Percentiles rank a stretch among this genome's conserved stretches.
phyloP scores from a whole-genome alignment of 2,888 invertebrate genomes.

The Caenorhabditis parvicauda region DNA sequence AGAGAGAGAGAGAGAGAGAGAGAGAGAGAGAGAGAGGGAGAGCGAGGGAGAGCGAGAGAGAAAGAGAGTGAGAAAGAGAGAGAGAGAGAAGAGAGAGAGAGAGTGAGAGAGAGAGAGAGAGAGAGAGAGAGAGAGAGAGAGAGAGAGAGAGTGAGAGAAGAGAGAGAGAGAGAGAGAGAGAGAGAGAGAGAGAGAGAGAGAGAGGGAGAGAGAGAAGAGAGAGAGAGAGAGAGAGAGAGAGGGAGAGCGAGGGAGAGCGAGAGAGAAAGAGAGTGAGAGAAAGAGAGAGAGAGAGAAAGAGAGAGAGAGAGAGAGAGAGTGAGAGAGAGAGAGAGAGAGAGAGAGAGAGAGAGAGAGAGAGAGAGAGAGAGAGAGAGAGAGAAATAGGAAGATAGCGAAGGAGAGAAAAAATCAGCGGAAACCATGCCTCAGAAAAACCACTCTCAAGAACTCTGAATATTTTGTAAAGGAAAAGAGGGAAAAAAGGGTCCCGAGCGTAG shows the following conservation, averaged over 20 bases:
- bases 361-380: too few species aligned
- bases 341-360: too few species aligned
- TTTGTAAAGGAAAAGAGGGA: too few species aligned
- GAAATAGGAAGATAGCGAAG: too few species aligned
- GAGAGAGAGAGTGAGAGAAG: background rate
- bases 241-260: background rate
- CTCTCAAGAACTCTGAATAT: too few species aligned
- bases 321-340: too few species aligned
- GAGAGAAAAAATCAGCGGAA: too few species aligned
- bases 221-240: background rate
- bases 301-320: too few species aligned
- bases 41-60: background rate
- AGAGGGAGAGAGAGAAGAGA: background rate
- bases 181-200: background rate
- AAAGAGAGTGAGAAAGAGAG: background rate
- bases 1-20: background rate
- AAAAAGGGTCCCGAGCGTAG: too few species aligned
- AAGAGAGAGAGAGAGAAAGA: slow-evolving; percentile 16
- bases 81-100: background rate
- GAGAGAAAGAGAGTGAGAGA: slow-evolving; percentile 7
- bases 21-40: background rate
- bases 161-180: background rate
- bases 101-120: slow-evolving; percentile 5
- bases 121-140: background rate
- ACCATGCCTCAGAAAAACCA: too few species aligned